Percentiles rank a stretch among this genome's conserved stretches.
These are phyloP conservation scores for Cataglyphis livida DNA, from an alignment of 2,888 invertebrate species.

Conservation along the genomic window DNA sequence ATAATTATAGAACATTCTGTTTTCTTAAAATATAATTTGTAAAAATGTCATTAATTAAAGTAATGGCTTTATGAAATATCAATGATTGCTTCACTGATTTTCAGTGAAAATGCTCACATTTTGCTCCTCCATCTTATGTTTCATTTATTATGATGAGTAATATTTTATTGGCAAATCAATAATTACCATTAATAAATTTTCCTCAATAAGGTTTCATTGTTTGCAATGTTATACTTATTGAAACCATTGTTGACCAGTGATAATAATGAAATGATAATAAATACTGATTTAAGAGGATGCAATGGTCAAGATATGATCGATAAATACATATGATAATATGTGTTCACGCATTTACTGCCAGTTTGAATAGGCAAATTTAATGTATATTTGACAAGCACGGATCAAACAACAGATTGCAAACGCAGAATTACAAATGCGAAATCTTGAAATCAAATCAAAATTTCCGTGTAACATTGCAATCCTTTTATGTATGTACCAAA, in stretches of 20 bases:
- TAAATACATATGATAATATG: neutral
- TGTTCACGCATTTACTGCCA: neutral
- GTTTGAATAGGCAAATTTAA: constrained; percentile 7
- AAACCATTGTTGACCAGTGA: neutral
- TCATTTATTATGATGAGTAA: neutral
- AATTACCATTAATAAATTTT: neutral
- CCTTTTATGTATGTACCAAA: neutral
- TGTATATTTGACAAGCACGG: neutral
- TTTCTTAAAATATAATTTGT: neutral
- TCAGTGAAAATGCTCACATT: neutral
- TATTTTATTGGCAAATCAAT: neutral
- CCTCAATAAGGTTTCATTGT: neutral
- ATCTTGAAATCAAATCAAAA: constrained; percentile 12
- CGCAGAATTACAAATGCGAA: neutral
- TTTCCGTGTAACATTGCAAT: neutral
- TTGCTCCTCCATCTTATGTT: neutral
- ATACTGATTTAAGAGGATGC: neutral
- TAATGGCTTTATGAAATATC: neutral
- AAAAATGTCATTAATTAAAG: neutral
- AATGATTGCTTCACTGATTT: neutral
- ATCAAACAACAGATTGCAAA: constrained; percentile 1
- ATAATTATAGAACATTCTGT: neutral
- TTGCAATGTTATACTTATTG: neutral
- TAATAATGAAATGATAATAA: neutral
- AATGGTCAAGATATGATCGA: neutral